Percentiles rank a stretch among this genome's conserved stretches.
phyloP scores from a whole-genome alignment of 2,888 invertebrate genomes.

The Buathra laborator region DNA sequence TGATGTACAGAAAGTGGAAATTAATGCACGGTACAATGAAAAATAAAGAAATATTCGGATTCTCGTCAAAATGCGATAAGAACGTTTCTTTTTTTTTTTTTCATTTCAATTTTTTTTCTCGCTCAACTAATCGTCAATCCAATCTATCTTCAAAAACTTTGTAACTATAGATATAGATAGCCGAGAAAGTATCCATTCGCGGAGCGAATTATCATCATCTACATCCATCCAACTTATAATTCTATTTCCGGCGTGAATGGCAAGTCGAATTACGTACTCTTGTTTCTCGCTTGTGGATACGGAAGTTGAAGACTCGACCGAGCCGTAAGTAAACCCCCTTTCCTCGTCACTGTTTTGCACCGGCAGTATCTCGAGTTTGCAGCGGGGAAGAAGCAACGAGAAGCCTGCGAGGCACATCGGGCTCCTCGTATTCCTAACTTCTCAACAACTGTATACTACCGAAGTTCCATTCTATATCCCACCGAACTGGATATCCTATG shows the following conservation, averaged over 20 bases:
- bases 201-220: slow-evolving; percentile 16
- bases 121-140: background rate
- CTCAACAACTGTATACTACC: slow-evolving; percentile 11
- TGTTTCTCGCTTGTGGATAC: slow-evolving; percentile 26
- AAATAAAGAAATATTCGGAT: too few species aligned
- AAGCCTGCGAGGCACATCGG: slow-evolving; percentile 7
- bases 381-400: background rate
- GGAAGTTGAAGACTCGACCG: slow-evolving; percentile 15
- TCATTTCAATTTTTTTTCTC: background rate
- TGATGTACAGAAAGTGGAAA: too few species aligned
- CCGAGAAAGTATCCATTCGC: background rate
- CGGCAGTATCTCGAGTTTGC: slow-evolving; percentile 2
- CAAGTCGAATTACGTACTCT: slow-evolving; percentile 23
- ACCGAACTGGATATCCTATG: background rate
- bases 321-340: background rate
- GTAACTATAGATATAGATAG: too few species aligned
- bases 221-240: slow-evolving; percentile 4
- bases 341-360: background rate
- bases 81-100: too few species aligned
- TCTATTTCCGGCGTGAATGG: slow-evolving; percentile 34
- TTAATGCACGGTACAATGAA: too few species aligned
- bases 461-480: background rate
- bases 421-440: background rate
- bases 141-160: background rate
- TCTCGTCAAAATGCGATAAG: too few species aligned